phyloP scores from a whole-genome alignment of 2,113 vertebrate genomes.

The Trogon surrucura region DNA sequence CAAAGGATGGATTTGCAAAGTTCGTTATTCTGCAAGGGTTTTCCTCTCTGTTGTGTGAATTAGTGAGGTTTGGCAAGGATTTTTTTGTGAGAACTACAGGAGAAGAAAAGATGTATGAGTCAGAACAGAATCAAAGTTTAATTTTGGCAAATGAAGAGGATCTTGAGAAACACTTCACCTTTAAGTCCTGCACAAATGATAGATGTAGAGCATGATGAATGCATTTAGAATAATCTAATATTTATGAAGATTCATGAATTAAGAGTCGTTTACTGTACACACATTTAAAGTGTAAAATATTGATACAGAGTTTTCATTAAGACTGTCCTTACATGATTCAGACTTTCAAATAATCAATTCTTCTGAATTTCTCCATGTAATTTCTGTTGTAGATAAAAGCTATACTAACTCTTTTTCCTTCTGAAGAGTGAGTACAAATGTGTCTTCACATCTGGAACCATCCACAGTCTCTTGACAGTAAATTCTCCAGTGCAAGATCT shows the following conservation, averaged over 20 bases:
- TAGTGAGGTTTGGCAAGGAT: neutral
- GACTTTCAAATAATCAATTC: neutral
- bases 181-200: neutral
- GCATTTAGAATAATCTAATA: slow-evolving; percentile 42
- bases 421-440: neutral
- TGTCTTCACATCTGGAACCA: neutral
- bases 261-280: slow-evolving; percentile 11
- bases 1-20: neutral
- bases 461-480: neutral
- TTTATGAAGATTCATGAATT: slow-evolving; percentile 41
- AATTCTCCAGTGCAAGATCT: neutral
- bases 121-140: slow-evolving; percentile 14
- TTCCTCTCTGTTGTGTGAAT: neutral
- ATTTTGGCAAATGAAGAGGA: slow-evolving; percentile 1
- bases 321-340: neutral
- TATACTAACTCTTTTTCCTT: neutral
- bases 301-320: neutral
- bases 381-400: neutral
- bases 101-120: neutral
- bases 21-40: neutral
- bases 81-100: neutral
- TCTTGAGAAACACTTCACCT: slow-evolving; percentile 23
- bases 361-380: neutral
- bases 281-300: slow-evolving; percentile 46
- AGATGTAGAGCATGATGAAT: neutral